Evolutionary conservation across 1,140 invertebrate genomes (phyloP), one percentile per base, ranked within the genome.

Genomic region (Leptinotarsa defecta): DNA sequence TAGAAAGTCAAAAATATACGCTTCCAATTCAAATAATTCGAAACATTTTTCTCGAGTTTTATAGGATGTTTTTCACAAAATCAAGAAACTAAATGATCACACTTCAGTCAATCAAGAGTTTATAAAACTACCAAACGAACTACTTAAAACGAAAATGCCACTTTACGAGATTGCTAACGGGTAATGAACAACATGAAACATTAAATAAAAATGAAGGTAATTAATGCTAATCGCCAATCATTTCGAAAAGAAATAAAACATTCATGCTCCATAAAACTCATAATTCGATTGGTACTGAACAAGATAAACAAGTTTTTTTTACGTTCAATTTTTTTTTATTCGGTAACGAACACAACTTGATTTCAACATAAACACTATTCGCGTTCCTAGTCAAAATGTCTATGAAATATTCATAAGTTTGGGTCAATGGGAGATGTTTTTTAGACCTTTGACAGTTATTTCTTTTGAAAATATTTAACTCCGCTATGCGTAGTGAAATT

Each of bases 221-320:
- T 57, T 57, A 57, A 15, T 4, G 52, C 52, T 57, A 57, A 57
- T 57, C n/a, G n/a, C n/a, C 52, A 57, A 57, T 15, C 15, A 57
- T 57, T 57, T 57, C 52, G 52, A 57, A 57, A 57, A 57, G 52
- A 57, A 57, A 57, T 57, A 57, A 57, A 13, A 57, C 52, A 57
- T n/a, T 57, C 13, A 57, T 57, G 52, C 17, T 57, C 52, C 52
- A 57, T 57, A 57, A 57, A 57, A 17, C 15, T 57, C 17, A 57
- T 57, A 57, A 57, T 57, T 57, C 4, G n/a, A 17, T 57, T 57
- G 52, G 13, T 57, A 17, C 2, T 57, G 52, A 17, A 17, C 52
- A 4, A n/a, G 13, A 57, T n/a, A 57, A 57, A 57, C 13, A 57
- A 43, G 8, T 19, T 57, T 57, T 57, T 57, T 57, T 57, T 57